Conservation (phyloP, 2,113 vertebrate species). For the Nibea albiflora region DNA sequence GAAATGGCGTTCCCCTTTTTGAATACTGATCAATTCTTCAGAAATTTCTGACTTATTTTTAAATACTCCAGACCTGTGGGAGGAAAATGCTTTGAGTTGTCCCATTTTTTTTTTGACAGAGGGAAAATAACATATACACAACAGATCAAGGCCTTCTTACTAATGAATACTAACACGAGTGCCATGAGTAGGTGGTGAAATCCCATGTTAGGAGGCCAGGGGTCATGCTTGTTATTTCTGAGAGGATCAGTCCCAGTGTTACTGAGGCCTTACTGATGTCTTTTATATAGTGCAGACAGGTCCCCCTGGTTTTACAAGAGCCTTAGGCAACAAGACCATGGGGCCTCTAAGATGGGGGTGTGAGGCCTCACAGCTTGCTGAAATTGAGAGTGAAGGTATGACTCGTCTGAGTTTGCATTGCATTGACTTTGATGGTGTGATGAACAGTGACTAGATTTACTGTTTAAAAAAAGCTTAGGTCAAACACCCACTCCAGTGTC, state of each 20-base stretch:
- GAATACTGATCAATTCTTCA: slow-evolving; percentile 3
- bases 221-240: slow-evolving; percentile 72
- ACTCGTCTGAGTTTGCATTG: slow-evolving; percentile 19
- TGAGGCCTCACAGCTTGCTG: slow-evolving; percentile 36
- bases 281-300: slow-evolving; percentile 73
- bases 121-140: slow-evolving; percentile 32
- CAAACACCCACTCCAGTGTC: background rate
- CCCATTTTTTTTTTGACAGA: slow-evolving; percentile 8
- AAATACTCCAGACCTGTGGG: slow-evolving; percentile 7
- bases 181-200: slow-evolving; percentile 64
- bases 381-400: slow-evolving; percentile 22
- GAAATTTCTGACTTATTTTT: background rate
- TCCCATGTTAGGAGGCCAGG: slow-evolving; percentile 48
- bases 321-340: slow-evolving; percentile 35
- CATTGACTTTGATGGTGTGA: slow-evolving; percentile 15
- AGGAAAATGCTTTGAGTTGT: slow-evolving; percentile 35
- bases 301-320: slow-evolving; percentile 73
- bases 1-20: slow-evolving; percentile 15
- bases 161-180: slow-evolving; percentile 15
- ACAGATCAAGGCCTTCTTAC: slow-evolving; percentile 46
- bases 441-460: slow-evolving; percentile 15
- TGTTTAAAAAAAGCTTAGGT: slow-evolving; percentile 21
- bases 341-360: slow-evolving; percentile 23
- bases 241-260: slow-evolving; percentile 59
- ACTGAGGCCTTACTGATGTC: slow-evolving; percentile 58